Conservation (phyloP, 2,888 invertebrate genomes). For the Orchestes rusci region DNA sequence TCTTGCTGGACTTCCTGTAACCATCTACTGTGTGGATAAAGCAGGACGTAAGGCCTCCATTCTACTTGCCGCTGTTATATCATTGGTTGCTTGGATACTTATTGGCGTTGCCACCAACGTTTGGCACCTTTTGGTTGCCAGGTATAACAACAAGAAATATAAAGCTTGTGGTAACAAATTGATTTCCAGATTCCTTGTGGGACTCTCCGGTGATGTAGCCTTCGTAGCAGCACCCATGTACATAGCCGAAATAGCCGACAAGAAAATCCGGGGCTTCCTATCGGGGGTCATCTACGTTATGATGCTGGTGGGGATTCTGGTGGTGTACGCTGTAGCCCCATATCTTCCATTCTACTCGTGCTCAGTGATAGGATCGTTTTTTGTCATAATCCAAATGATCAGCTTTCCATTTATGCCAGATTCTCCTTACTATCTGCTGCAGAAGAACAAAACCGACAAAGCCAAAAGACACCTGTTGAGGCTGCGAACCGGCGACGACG, state of each 20-base stretch:
- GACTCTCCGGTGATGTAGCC: conserved; percentile 41
- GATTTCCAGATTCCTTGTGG: conserved; percentile 39
- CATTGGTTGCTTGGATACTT: conserved; percentile 40
- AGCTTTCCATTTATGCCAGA: conserved; percentile 37
- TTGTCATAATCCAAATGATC: conserved; percentile 37
- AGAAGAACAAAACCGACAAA: conserved; percentile 36
- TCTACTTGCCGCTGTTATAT: conserved; percentile 37
- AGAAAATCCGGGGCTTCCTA: conserved; percentile 41
- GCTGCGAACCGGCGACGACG: conserved; percentile 33
- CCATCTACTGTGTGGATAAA: conserved; percentile 37
- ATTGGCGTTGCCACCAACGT: conserved; percentile 37
- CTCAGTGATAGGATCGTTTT: conserved; percentile 33
- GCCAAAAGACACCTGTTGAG: conserved; percentile 36
- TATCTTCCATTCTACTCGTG: conserved; percentile 34
- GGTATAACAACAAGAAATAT: no score
- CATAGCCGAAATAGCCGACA: conserved; percentile 43
- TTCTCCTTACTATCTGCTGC: conserved; percentile 40
- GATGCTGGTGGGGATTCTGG: conserved; percentile 41
- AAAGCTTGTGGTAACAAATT: no score
- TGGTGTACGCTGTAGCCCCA: conserved; percentile 39
- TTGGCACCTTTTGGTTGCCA: conserved; percentile 37
- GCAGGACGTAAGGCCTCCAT: conserved; percentile 40
- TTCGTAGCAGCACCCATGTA: conserved; percentile 44
- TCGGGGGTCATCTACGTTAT: conserved; percentile 41
- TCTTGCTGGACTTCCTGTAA: conserved; percentile 38